phyloP scores from a whole-genome alignment of 2,113 vertebrate species.

The Clarias gariepinus region DNA sequence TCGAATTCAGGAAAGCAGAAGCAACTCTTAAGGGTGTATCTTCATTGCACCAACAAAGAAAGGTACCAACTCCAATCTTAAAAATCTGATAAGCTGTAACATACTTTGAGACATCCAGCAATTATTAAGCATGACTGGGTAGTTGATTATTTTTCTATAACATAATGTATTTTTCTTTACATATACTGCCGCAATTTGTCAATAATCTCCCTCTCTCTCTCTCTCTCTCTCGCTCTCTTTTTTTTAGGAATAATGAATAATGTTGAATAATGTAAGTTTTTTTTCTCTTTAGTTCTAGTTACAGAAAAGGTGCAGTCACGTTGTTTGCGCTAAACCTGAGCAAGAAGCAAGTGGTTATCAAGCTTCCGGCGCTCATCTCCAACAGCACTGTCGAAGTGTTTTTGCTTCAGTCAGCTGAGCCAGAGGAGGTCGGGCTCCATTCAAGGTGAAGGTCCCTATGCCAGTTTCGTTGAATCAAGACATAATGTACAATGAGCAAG shows the following conservation, averaged over 20 bases:
- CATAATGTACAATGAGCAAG: not conserved
- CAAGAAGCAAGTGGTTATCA: constrained; percentile 64
- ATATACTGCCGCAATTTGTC: not conserved
- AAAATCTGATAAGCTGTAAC: not conserved
- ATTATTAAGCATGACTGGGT: not conserved
- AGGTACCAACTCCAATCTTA: constrained; percentile 70
- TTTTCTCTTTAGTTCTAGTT: constrained; percentile 69
- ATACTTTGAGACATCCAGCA: not conserved
- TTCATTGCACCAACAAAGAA: constrained; percentile 82
- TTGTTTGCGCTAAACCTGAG: constrained; percentile 86
- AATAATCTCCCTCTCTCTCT: not conserved
- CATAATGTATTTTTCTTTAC: not conserved
- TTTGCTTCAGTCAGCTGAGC: constrained; percentile 74
- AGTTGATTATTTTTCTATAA: not conserved
- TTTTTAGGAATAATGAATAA: not conserved
- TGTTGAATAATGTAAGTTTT: not conserved
- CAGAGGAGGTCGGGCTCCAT: constrained; percentile 73
- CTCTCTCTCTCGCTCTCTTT: no score
- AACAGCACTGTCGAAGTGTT: constrained; percentile 81
- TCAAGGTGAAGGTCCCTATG: constrained; percentile 76
- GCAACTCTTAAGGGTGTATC: constrained; percentile 79
- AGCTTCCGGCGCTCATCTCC: constrained; percentile 63
- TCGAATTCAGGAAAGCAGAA: constrained; percentile 12
- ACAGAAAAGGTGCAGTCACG: constrained; percentile 80
- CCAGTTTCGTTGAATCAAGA: not conserved